Base-by-base conservation (phyloP, 1,140 invertebrate genomes). In the Cyclina sinensis region DNA sequence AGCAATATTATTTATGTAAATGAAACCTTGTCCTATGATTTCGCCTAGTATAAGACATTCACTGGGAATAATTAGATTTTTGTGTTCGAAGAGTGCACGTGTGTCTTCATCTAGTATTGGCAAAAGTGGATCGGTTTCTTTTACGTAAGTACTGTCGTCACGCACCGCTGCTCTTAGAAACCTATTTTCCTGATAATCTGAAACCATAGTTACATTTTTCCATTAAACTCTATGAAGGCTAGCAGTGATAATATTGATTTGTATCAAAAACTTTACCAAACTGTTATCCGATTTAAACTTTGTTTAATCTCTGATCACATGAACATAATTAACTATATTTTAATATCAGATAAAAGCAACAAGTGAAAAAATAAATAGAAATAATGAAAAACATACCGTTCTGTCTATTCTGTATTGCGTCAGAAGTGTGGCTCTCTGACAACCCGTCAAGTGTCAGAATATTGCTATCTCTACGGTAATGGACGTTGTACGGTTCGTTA, bases 21-120 rank as follows among this genome's bases (percentile, higher is more conserved):
- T n/a, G n/a, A 43, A 54, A 86, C 84, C 84, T 86, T 86, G 73
- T n/a, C 84, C 84, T 14, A 86, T 32, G 0, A 68, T n/a, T 54
- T 86, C 84, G 27, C 84, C 84, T 0, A 86, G 48, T 16, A 86
- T 32, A 11, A 86, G 54, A 21, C 24, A 35, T 14, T 86, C 59
- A 16, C 27, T 78, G 7, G 68, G 16, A 21, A 86, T 65, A 21
- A 86, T 43, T 0, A 86, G 70, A 65, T 79, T 37, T 48, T 86
- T 48, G 24, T 30, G 35, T 30, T 37, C 37, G 30, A 86, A 68
- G 27, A 51, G 12, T 14, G 16, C 43, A 16, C 37, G 24, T 16
- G 65, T 68, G 21, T 86, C 74, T 7, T 78, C 73, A 12, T 86
- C 84, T 14, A 86, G 37, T 24, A 18, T 24, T n/a, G 82, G 54